A percentile compares a stretch with the other conserved stretches of the same genome.
phyloP scores from a whole-genome alignment of 2,888 invertebrate genomes.

The Watsonalla cultraria region DNA sequence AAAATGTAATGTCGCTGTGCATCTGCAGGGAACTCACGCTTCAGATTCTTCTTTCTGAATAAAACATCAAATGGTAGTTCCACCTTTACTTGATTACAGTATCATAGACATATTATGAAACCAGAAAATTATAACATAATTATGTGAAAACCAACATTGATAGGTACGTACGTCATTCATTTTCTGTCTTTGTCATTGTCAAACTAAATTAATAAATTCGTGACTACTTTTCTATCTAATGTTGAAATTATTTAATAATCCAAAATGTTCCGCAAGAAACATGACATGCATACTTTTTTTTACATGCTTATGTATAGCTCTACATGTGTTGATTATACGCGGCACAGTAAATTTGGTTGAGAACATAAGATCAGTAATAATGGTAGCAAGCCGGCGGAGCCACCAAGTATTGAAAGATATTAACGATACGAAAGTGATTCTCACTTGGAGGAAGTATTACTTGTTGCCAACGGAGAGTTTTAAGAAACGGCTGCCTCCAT shows the following conservation, averaged over 20 bases:
- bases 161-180: not conserved
- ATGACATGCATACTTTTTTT: conserved; percentile 16
- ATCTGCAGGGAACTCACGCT: too few species aligned
- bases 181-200: not conserved
- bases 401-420: not conserved
- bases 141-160: too few species aligned
- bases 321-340: conserved; percentile 22
- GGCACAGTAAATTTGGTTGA: conserved; percentile 18
- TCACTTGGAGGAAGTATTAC: conserved; percentile 27
- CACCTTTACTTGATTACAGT: too few species aligned
- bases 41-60: too few species aligned
- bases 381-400: not conserved
- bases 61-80: too few species aligned
- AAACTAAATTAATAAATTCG: not conserved
- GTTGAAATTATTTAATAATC: conserved; percentile 11
- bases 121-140: too few species aligned
- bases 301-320: conserved; percentile 15
- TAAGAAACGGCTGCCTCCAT: conserved; percentile 5
- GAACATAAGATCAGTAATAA: conserved; percentile 11
- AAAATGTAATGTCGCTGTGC: too few species aligned
- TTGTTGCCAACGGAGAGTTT: conserved; percentile 5
- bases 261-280: conserved; percentile 22
- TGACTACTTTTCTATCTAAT: not conserved
- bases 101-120: too few species aligned
- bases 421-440: conserved; percentile 23